A percentile compares a stretch with the other conserved stretches of the same genome.
Conservation (phyloP, 2,113 vertebrate genomes). For the Catharus fuscescens region DNA sequence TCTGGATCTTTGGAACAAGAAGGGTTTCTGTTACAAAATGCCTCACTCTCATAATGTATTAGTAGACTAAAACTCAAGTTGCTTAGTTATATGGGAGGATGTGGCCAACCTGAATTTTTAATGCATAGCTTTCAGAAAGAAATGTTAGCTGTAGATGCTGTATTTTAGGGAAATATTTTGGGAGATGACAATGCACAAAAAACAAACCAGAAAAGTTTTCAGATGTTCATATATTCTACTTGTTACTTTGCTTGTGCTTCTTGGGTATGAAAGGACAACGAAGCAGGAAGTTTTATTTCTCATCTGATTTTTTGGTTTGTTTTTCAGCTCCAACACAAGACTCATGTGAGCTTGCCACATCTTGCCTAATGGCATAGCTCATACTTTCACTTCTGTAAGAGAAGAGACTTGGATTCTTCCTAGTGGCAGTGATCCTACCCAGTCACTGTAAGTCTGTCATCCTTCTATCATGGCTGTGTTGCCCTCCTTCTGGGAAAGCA, state of each 20-base stretch:
- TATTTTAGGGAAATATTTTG: background rate
- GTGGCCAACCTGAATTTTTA: background rate
- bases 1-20: background rate
- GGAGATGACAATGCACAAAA: background rate
- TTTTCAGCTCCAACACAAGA: background rate
- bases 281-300: background rate
- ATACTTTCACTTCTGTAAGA: background rate
- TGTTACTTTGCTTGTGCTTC: background rate
- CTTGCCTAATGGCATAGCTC: constrained; percentile 14
- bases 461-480: background rate
- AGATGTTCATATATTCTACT: background rate
- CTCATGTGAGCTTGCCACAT: background rate
- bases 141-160: background rate
- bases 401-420: background rate
- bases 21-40: background rate
- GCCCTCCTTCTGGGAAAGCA: background rate
- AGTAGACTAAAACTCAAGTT: background rate
- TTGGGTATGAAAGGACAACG: background rate
- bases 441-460: background rate
- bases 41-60: background rate
- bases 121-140: background rate
- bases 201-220: background rate
- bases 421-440: background rate
- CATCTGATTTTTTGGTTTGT: background rate
- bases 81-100: background rate